phyloP scores from a whole-genome alignment of 2,797 vertebrate species.

The Cottoperca gobio region DNA sequence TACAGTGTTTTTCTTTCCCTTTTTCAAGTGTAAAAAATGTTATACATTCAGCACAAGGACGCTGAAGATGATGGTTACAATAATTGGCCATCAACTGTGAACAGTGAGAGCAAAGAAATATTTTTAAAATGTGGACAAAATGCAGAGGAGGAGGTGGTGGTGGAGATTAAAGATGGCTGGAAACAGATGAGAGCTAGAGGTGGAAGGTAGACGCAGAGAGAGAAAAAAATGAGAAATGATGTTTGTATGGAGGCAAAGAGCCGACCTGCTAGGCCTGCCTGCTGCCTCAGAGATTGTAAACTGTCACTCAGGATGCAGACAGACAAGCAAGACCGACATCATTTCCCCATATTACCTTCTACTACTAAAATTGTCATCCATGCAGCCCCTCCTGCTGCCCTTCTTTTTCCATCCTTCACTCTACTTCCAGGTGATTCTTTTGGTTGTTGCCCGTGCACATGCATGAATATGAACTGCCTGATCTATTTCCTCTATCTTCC shows the following conservation, averaged over 20 bases:
- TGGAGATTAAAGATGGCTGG: conserved; percentile 55
- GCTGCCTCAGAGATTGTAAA: conserved; percentile 80
- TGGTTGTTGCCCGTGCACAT: conserved; percentile 40
- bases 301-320: conserved; percentile 83
- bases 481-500: conserved; percentile 52
- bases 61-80: conserved; percentile 9
- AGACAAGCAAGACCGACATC: conserved; percentile 77
- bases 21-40: conserved; percentile 2
- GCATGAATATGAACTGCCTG: conserved; percentile 62
- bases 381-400: conserved; percentile 37
- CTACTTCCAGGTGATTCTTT: conserved; percentile 42
- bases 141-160: conserved; percentile 20
- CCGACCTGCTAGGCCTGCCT: conserved; percentile 74
- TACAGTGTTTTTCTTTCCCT: conserved; percentile 10
- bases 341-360: conserved; percentile 73
- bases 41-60: neutral
- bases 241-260: conserved; percentile 67
- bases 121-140: conserved; percentile 28
- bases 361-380: conserved; percentile 60
- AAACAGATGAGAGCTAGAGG: conserved; percentile 60
- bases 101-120: neutral
- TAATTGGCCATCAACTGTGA: conserved; percentile 2
- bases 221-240: conserved; percentile 63
- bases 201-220: conserved; percentile 16
- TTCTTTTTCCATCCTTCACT: conserved; percentile 43